Evolutionary conservation across 2,797 vertebrate species (phyloP).

Genomic region (Denticeps clupeoides): DNA sequence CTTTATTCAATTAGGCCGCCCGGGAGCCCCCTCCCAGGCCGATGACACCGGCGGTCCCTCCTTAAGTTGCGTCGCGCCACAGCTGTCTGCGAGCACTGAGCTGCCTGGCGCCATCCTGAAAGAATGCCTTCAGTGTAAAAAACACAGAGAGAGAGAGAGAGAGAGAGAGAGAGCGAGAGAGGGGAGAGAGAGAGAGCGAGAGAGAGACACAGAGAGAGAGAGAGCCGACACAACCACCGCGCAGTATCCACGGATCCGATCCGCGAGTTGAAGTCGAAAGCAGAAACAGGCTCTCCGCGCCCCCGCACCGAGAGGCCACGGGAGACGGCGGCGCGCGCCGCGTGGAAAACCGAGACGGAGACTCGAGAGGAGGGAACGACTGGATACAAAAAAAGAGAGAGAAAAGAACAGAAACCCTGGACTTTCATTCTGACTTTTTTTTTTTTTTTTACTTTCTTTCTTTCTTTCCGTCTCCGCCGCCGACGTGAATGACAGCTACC

Average conservation of each 20-base stretch:
- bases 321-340: no score
- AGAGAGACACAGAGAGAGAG: conserved; percentile 23
- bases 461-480: no score
- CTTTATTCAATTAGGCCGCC: conserved; percentile 59
- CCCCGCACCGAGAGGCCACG: no score
- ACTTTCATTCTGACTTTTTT: no score
- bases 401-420: conserved; percentile 22
- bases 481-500: not conserved
- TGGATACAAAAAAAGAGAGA: conserved; percentile 23
- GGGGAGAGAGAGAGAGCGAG: conserved; percentile 1
- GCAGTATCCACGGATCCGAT: conserved; percentile 66
- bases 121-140: conserved; percentile 98
- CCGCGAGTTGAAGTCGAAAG: conserved; percentile 66
- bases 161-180: conserved; percentile 36
- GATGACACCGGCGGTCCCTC: conserved; percentile 91
- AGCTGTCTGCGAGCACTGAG: conserved; percentile 98
- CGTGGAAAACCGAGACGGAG: no score
- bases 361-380: no score
- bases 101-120: conserved; percentile 98
- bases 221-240: conserved; percentile 46
- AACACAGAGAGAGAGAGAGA: conserved; percentile 52
- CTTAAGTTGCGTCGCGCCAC: conserved; percentile 99
- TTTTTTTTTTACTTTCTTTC: no score
- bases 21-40: conserved; percentile 68
- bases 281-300: no score